phyloP scores from a whole-genome alignment of 1,140 invertebrate species.

The Lethrus apterus region DNA sequence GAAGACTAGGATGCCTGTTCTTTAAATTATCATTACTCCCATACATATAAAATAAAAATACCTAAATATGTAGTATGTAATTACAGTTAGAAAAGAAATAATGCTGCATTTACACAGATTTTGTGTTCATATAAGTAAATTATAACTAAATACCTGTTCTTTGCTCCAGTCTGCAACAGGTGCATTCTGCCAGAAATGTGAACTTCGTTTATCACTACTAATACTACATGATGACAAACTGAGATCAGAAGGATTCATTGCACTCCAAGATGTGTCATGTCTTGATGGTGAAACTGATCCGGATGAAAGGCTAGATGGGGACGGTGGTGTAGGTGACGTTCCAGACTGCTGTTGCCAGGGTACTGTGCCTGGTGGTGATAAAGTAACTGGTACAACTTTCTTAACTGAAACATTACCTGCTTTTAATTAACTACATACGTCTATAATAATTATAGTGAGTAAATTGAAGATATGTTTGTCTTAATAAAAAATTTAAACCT shows the following conservation, averaged over 20 bases:
- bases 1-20: no score
- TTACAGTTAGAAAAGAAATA: no score
- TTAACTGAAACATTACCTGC: slow-evolving; percentile 43
- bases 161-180: slow-evolving; percentile 78
- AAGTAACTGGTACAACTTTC: slow-evolving; percentile 52
- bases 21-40: no score
- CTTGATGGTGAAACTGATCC: slow-evolving; percentile 46
- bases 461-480: no score
- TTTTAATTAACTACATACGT: no score
- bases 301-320: slow-evolving; percentile 57
- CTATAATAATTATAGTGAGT: no score
- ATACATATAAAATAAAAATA: no score
- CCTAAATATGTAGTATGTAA: no score
- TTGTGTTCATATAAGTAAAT: no score
- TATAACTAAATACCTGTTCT: slow-evolving; percentile 68
- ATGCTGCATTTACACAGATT: no score
- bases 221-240: slow-evolving; percentile 51
- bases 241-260: slow-evolving; percentile 43
- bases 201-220: slow-evolving; percentile 54
- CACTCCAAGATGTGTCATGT: slow-evolving; percentile 36
- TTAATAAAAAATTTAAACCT: no score
- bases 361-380: slow-evolving; percentile 49
- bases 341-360: slow-evolving; percentile 47
- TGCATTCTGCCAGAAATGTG: slow-evolving; percentile 61
- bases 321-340: slow-evolving; percentile 45